Evolutionary conservation across 1,140 invertebrate species (phyloP).

Genomic region (Caenorhabditis remanei): DNA sequence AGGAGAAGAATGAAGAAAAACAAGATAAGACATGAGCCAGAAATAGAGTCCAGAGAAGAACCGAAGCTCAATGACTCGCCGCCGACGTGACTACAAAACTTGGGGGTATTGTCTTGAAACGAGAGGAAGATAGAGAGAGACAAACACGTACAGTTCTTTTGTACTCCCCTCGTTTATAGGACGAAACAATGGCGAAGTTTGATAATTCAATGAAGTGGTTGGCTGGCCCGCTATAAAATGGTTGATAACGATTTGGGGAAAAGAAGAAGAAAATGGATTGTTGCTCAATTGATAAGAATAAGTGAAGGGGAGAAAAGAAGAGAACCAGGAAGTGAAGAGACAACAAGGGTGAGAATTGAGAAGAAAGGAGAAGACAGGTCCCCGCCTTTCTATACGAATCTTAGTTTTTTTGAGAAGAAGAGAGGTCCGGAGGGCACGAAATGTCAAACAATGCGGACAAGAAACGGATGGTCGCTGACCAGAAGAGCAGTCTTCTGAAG

Average conservation of each 20-base stretch:
- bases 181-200: constrained; percentile 30
- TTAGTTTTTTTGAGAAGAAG: constrained; percentile 2
- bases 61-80: constrained; percentile 42
- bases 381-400: constrained; percentile 18
- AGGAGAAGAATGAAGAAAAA: constrained; percentile 3
- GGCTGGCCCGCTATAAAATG: not conserved
- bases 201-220: constrained; percentile 33
- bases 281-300: constrained; percentile 9
- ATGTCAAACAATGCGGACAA: constrained; percentile 21
- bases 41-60: constrained; percentile 47
- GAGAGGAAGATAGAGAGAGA: not conserved
- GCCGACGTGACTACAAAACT: constrained; percentile 46
- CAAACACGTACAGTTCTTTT: constrained; percentile 49
- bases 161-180: not conserved
- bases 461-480: not conserved
- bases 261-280: not conserved
- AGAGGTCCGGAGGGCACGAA: constrained; percentile 25
- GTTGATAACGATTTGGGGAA: not conserved
- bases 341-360: not conserved
- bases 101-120: constrained; percentile 19
- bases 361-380: not conserved
- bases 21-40: constrained; percentile 39
- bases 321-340: not conserved
- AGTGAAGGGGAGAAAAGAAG: not conserved
- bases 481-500: constrained; percentile 4